Evolutionary conservation across 2,888 invertebrate genomes (phyloP), one percentile per base, ranked within the genome.

Genomic region (Phymatocera aterrima): DNA sequence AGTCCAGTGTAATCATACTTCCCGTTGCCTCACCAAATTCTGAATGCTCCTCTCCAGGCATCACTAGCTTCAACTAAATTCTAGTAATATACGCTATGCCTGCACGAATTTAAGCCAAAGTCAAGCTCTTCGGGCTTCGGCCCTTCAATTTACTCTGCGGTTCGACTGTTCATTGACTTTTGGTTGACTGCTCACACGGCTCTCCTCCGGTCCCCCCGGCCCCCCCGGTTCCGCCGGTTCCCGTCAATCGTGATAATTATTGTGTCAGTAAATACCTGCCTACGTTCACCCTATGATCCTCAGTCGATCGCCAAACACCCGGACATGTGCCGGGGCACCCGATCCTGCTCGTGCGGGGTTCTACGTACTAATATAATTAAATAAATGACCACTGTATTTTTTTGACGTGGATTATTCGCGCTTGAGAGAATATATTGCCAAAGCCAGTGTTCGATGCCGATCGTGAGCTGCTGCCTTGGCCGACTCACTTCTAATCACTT

Each of bases 171-270:
- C 88, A 82, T 57, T 57, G 75, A 75, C 75, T 75, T 21, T 75
- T 57, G 75, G 75, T 60, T n/a, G 84, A 85, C 85, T 89, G 89
- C 88, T 88, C 88, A 83, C 84, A 82, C 84, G 82, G 81, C 84
- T 82, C 85, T 84, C 85, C 85, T 84, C n/a, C n/a, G n/a, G n/a
- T n/a, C n/a, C n/a, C n/a, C n/a, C n/a, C n/a, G n/a, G n/a, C n/a
- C n/a, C n/a, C n/a, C n/a, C n/a, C n/a, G n/a, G n/a, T n/a, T n/a
- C n/a, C n/a, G n/a, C n/a, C 15, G 57, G 85, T 84, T 85, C 85
- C 84, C 86, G 83, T 86, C 88, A 88, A 89, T 89, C 84, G 86
- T 83, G 87, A 89, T 88, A 89, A 89, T 89, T 88, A 89, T 88
- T 88, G 88, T 87, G 86, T 87, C 87, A 86, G 89, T 88, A 88